Evolutionary conservation across 2,113 vertebrate species (phyloP).

Genomic region (Progne subis): DNA sequence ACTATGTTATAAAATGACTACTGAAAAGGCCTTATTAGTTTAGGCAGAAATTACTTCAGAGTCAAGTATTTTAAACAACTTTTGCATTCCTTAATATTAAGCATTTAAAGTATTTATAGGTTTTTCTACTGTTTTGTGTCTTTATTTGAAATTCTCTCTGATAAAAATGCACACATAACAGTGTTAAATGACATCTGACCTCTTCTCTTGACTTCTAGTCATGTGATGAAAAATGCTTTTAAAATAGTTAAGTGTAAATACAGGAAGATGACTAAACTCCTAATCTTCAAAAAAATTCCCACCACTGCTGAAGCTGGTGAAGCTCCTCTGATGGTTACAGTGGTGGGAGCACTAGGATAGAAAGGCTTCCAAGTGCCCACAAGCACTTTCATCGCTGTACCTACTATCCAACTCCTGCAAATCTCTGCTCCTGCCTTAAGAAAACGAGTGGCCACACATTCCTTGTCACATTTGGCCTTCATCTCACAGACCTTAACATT

Average conservation of each 20-base stretch:
- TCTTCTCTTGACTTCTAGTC: slow-evolving; percentile 31
- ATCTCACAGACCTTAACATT: background rate
- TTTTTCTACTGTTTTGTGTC: slow-evolving; percentile 17
- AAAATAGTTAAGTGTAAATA: slow-evolving; percentile 55
- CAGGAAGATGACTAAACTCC: slow-evolving; percentile 63
- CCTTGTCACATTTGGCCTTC: background rate
- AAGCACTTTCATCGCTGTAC: background rate
- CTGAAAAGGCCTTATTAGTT: background rate
- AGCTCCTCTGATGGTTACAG: background rate
- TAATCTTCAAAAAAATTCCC: slow-evolving; percentile 42
- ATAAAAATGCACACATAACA: slow-evolving; percentile 6
- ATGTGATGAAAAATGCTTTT: slow-evolving; percentile 46
- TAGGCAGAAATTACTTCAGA: background rate
- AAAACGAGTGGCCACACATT: background rate
- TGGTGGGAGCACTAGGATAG: background rate
- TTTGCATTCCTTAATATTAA: slow-evolving; percentile 25
- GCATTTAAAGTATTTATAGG: slow-evolving; percentile 6
- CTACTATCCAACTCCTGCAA: background rate
- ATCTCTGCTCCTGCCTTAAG: background rate
- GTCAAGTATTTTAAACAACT: background rate
- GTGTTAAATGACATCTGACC: slow-evolving; percentile 38
- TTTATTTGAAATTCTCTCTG: slow-evolving; percentile 27
- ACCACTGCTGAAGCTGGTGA: background rate
- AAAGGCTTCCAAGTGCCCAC: background rate
- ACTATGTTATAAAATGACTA: background rate